These are phyloP conservation scores for Papilio aristodemus DNA, from an alignment of 1,140 invertebrate genomes.

Conservation along the genomic window DNA sequence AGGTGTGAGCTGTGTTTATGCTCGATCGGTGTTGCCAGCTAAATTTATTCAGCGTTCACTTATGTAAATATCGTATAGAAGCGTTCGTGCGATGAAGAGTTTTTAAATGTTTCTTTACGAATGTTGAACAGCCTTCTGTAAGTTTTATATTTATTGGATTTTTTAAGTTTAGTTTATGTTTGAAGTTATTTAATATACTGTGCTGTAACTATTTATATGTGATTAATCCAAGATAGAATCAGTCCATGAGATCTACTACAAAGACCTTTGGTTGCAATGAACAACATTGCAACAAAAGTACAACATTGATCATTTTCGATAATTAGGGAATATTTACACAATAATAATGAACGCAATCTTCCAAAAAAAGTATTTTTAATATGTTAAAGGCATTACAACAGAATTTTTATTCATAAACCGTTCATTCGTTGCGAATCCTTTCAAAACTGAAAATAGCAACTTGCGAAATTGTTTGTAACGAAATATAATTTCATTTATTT, in stretches of 20 bases:
- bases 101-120: not conserved
- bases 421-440: not conserved
- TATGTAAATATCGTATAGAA: slow-evolving; percentile 13
- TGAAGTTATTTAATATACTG: too few relatives aligned
- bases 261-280: too few relatives aligned
- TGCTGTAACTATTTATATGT: too few relatives aligned
- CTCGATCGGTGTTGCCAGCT: not conserved
- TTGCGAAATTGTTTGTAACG: slow-evolving; percentile 57
- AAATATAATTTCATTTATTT: slow-evolving; percentile 69
- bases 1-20: slow-evolving; percentile 18
- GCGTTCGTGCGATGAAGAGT: not conserved
- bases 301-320: too few relatives aligned
- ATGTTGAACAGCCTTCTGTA: not conserved
- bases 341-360: too few relatives aligned
- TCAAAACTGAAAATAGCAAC: slow-evolving; percentile 37
- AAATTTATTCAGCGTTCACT: slow-evolving; percentile 11
- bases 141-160: not conserved
- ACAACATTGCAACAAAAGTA: too few relatives aligned
- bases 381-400: too few relatives aligned
- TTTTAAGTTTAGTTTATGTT: not conserved
- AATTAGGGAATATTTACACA: too few relatives aligned
- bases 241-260: too few relatives aligned
- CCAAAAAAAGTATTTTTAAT: too few relatives aligned
- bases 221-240: too few relatives aligned
- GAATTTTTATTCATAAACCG: not conserved